phyloP scores from a whole-genome alignment of 2,888 invertebrate species.

The Spilarctia lutea region DNA sequence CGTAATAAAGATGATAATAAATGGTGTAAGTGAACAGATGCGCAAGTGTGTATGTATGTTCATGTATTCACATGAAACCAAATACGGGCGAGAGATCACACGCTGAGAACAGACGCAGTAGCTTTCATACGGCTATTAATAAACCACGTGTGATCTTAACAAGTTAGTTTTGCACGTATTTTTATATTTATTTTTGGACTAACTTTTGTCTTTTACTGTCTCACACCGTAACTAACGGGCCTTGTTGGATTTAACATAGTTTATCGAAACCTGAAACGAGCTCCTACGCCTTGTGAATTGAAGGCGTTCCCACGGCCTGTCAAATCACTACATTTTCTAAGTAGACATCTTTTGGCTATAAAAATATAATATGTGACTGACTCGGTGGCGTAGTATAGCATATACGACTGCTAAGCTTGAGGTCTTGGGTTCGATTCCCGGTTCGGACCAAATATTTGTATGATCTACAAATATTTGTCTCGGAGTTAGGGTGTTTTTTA shows the following conservation, averaged over 20 bases:
- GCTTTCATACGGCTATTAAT: constrained; percentile 6
- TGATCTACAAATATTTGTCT: too few relatives aligned
- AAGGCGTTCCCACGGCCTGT: background rate
- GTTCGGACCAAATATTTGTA: too few relatives aligned
- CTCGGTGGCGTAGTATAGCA: too few relatives aligned
- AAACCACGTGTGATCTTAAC: background rate
- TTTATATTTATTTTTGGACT: background rate
- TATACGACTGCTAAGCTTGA: too few relatives aligned
- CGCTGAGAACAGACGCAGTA: constrained; percentile 5
- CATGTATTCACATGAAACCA: constrained; percentile 3
- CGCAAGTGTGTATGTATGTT: too few relatives aligned
- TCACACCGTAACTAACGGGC: background rate
- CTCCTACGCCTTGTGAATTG: background rate
- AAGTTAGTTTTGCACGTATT: background rate
- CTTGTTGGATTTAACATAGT: background rate
- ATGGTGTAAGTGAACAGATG: background rate
- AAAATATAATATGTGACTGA: too few relatives aligned
- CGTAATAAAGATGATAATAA: constrained; percentile 9
- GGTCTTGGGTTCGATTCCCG: too few relatives aligned
- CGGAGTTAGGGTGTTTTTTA: too few relatives aligned
- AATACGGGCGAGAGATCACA: constrained; percentile 13
- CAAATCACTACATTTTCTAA: background rate
- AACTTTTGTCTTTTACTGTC: background rate
- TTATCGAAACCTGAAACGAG: background rate
- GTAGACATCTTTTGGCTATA: background rate